phyloP scores from a whole-genome alignment of 2,113 vertebrate species.

The Sorex fumeus region DNA sequence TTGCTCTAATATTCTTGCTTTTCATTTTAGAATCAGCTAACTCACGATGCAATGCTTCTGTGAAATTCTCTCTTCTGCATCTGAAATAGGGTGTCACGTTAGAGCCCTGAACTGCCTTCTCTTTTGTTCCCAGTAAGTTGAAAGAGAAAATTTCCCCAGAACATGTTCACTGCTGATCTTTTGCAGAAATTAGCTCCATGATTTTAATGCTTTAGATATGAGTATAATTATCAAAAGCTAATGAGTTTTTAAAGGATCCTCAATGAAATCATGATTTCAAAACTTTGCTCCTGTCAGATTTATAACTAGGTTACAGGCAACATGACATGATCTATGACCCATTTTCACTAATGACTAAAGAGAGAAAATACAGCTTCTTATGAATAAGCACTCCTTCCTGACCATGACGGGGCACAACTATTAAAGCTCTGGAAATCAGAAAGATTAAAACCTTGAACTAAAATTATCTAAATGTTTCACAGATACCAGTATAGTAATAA shows the following conservation, averaged over 20 bases:
- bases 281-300: constrained; percentile 83
- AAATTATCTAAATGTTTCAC: constrained; percentile 74
- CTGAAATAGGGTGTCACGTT: constrained; percentile 60
- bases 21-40: constrained; percentile 75
- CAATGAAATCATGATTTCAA: constrained; percentile 87
- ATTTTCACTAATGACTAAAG: constrained; percentile 87
- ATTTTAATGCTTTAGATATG: constrained; percentile 88
- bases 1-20: constrained; percentile 78
- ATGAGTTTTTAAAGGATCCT: constrained; percentile 90
- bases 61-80: constrained; percentile 67
- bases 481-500: constrained; percentile 64
- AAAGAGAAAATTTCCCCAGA: constrained; percentile 82
- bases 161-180: constrained; percentile 76
- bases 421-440: constrained; percentile 71
- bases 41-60: constrained; percentile 67
- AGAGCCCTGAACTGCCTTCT: constrained; percentile 70
- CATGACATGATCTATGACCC: constrained; percentile 86
- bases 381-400: constrained; percentile 77
- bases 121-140: constrained; percentile 76
- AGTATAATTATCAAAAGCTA: constrained; percentile 88
- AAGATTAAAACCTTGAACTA: constrained; percentile 25
- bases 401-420: constrained; percentile 21
- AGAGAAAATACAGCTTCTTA: constrained; percentile 73
- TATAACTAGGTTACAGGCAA: constrained; percentile 88
- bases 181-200: constrained; percentile 85